Evolutionary conservation across 1,140 invertebrate species (phyloP).

Genomic region (Aradophagus sp.): DNA sequence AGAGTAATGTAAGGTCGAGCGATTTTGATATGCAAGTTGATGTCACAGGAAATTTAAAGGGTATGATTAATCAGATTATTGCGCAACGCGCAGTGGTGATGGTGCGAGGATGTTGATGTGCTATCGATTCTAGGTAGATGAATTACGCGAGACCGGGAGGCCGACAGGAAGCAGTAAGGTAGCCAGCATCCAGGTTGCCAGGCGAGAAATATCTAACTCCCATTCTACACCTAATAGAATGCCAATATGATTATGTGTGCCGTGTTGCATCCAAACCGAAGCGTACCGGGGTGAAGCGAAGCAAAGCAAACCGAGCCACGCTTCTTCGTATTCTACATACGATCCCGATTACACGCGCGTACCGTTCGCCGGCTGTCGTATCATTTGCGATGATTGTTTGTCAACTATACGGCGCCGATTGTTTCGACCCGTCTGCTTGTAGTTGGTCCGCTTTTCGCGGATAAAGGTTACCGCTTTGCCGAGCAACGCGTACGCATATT

Average conservation of each 20-base stretch:
- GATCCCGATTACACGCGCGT: no score
- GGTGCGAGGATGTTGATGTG: constrained; percentile 56
- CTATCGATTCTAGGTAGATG: constrained; percentile 64
- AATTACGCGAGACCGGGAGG: constrained; percentile 59
- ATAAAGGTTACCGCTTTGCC: no score
- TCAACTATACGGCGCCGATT: no score
- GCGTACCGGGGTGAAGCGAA: no score
- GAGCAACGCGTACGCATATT: no score
- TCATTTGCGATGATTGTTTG: no score
- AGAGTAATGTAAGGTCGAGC: no score
- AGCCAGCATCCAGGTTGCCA: constrained; percentile 60
- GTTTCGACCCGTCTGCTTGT: no score
- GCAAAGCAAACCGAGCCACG: no score
- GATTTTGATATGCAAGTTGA: no score
- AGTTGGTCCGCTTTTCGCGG: no score
- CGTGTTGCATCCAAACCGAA: constrained; percentile 63
- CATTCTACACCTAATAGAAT: constrained; percentile 66
- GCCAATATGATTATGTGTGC: constrained; percentile 70
- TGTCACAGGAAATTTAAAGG: neutral
- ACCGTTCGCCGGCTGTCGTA: no score
- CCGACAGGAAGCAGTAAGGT: constrained; percentile 59
- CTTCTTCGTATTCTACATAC: constrained; percentile 39
- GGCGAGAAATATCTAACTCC: constrained; percentile 60
- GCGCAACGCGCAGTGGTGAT: constrained; percentile 27
- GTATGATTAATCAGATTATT: constrained; percentile 41